Evolutionary conservation across 2,888 invertebrate species (phyloP).

Genomic region (Eristalinus aeneus): DNA sequence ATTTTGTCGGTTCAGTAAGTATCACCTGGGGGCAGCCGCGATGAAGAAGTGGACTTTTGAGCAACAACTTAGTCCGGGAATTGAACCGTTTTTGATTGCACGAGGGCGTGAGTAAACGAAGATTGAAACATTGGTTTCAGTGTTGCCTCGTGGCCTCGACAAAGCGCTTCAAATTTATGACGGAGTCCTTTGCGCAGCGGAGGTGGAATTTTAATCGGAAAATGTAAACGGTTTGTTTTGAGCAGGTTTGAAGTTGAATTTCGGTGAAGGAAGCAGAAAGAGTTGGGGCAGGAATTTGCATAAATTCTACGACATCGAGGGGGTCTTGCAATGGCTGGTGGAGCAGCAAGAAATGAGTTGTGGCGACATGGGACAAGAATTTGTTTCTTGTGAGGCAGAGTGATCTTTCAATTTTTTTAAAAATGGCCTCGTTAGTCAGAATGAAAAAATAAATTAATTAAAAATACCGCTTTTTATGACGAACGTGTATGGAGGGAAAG

Average conservation of each 20-base stretch:
- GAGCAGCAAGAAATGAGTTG: too few species aligned
- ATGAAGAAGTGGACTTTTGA: constrained; percentile 66
- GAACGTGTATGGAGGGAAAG: too few species aligned
- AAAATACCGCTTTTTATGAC: too few species aligned
- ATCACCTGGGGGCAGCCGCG: constrained; percentile 61
- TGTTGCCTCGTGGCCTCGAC: constrained; percentile 19
- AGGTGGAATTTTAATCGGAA: neutral
- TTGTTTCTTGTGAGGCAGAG: too few species aligned
- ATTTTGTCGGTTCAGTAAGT: constrained; percentile 64
- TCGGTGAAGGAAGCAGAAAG: neutral
- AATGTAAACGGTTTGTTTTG: neutral
- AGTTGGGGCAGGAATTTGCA: neutral
- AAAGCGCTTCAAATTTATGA: neutral
- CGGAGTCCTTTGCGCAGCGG: neutral
- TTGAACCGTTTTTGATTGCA: constrained; percentile 70
- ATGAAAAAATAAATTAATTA: too few species aligned
- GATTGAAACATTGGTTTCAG: constrained; percentile 58
- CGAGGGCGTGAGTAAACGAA: constrained; percentile 55
- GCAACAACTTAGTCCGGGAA: constrained; percentile 63
- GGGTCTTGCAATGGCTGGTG: too few species aligned
- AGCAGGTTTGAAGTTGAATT: neutral
- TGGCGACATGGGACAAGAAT: too few species aligned
- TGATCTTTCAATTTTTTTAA: too few species aligned
- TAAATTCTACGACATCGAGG: too few species aligned
- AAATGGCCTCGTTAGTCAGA: too few species aligned